Conservation (phyloP, 2,797 vertebrate species). For the Linurgus olivaceus region DNA sequence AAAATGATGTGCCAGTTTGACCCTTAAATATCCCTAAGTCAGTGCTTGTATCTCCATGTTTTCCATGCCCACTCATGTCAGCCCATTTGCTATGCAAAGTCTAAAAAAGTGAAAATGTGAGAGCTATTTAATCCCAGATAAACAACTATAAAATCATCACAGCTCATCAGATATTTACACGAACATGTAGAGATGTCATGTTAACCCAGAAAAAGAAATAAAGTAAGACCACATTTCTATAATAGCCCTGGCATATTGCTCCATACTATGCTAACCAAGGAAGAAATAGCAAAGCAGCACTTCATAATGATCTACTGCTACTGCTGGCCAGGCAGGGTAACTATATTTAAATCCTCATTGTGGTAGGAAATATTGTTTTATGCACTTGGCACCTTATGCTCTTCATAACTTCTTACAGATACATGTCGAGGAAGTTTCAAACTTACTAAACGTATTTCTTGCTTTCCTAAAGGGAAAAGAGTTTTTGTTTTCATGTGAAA, state of each 20-base stretch:
- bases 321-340: conserved; percentile 34
- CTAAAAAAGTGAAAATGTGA: background rate
- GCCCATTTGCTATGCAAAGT: background rate
- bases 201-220: background rate
- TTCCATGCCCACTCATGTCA: background rate
- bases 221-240: background rate
- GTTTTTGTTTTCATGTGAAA: conserved; percentile 15
- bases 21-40: background rate
- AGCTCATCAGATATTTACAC: background rate
- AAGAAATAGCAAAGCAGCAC: conserved; percentile 32
- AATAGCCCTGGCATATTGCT: background rate
- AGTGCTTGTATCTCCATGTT: background rate
- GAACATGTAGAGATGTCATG: background rate
- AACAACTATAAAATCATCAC: background rate
- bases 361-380: conserved; percentile 60
- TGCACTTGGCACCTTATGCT: conserved; percentile 40
- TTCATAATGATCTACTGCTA: conserved; percentile 49
- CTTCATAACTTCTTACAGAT: conserved; percentile 43
- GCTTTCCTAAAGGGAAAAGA: conserved; percentile 21
- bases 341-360: conserved; percentile 39
- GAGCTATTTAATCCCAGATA: background rate
- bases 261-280: background rate
- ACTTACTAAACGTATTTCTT: conserved; percentile 40
- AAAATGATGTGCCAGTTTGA: background rate
- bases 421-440: conserved; percentile 27